Percentiles rank a stretch among this genome's conserved stretches.
Conservation (phyloP, 2,113 vertebrate species). For the Speoplatyrhinus poulsoni region DNA sequence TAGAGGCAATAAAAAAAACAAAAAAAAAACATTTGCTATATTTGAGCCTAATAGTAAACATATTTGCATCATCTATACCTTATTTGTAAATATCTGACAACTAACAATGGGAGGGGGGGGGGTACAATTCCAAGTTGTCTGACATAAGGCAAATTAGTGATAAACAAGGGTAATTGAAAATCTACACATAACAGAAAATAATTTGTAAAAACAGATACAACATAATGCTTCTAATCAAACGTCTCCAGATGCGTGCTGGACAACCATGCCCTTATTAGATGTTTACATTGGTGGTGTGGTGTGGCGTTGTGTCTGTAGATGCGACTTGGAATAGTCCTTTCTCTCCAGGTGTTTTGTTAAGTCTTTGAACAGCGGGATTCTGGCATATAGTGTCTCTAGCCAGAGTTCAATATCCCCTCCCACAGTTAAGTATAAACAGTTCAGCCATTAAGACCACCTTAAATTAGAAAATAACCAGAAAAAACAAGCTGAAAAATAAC, state of each 20-base stretch:
- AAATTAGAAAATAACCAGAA: slow-evolving; percentile 67
- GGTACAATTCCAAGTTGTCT: slow-evolving; percentile 53
- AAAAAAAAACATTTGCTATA: slow-evolving; percentile 65
- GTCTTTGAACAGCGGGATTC: slow-evolving; percentile 40
- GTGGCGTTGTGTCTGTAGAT: slow-evolving; percentile 68
- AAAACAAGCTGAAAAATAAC: background rate
- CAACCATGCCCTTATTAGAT: slow-evolving; percentile 44
- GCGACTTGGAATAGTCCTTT: slow-evolving; percentile 50
- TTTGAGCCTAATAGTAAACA: slow-evolving; percentile 72
- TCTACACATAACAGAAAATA: slow-evolving; percentile 62
- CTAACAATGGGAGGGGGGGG: slow-evolving; percentile 39
- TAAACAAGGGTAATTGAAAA: slow-evolving; percentile 61
- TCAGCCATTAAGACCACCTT: slow-evolving; percentile 74
- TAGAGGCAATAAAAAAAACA: slow-evolving; percentile 65
- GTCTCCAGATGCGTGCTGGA: slow-evolving; percentile 46
- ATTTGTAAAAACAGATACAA: slow-evolving; percentile 59
- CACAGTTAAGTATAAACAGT: slow-evolving; percentile 80
- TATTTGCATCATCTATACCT: slow-evolving; percentile 58
- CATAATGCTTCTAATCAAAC: slow-evolving; percentile 51
- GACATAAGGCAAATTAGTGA: slow-evolving; percentile 59
- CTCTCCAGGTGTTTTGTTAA: slow-evolving; percentile 43
- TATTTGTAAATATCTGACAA: slow-evolving; percentile 64
- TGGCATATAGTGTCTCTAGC: slow-evolving; percentile 45
- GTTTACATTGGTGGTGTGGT: slow-evolving; percentile 24
- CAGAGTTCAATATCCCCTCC: slow-evolving; percentile 61